Evolutionary conservation across 37 sponge, comb jelly and placozoan species (phyloP), one percentile per base, ranked within the genome.

Genomic region (Dysidea cf. avara): DNA sequence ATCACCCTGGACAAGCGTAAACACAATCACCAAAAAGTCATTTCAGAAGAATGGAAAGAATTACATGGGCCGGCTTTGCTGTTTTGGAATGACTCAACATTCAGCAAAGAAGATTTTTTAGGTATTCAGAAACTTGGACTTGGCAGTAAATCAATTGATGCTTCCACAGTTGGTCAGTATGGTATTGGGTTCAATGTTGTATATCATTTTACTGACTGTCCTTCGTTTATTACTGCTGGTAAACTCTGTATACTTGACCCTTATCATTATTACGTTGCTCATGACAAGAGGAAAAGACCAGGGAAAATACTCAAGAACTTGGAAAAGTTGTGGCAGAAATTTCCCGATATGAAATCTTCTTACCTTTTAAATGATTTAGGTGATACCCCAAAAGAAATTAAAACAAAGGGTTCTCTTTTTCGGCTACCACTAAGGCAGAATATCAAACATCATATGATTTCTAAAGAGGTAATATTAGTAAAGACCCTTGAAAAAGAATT

Each of bases 161-260:
- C 79, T 17, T 56, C 74, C 18, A 72, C 56, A 31, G 83, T 83
- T 66, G 89, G 89, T 18, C 78, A 70, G 52, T 88, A 69, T 88
- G 89, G 89, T n/a, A 77, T 88, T 55, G 89, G 89, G 22, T 88
- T 88, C 69, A 88, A 88, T 88, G 79, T 63, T 7, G 89, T 83
- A n/a, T n/a, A n/a, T n/a, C n/a, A n/a, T n/a, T n/a, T n/a, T n/a
- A n/a, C n/a, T n/a, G n/a, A n/a, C n/a, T 6, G 82, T 83, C 75
- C 89, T 83, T 72, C 78, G n/a, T 92, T 92, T 71, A 16, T 92
- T 17, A 79, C 93, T 36, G n/a, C n/a, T n/a, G 84, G 84, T 35
- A 81, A 73, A 0, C 48, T 92, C 14, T 92, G 93, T 76, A 50
- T 92, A 6, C 48, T 92, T 66, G 93, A 92, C 61, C 93, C 93